Percentiles rank a stretch among this genome's conserved stretches.
Conservation (phyloP, 37 sponge, comb jelly and placozoan genomes). For the Tethya wilhelma region DNA sequence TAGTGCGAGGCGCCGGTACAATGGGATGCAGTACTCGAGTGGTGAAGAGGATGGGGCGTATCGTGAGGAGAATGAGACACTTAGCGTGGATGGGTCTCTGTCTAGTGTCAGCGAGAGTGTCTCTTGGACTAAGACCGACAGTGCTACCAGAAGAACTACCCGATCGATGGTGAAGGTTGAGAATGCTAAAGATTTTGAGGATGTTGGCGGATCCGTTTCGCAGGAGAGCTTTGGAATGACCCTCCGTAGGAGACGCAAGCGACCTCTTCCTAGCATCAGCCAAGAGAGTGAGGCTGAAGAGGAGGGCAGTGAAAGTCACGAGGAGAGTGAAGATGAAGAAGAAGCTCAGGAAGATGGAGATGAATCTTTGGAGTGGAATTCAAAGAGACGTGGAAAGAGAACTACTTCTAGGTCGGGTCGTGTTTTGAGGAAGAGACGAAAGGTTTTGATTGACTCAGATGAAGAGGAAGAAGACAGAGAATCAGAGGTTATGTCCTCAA, state of each 20-base stretch:
- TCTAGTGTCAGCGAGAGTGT: background rate
- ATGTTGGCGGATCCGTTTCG: background rate
- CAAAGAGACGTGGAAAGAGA: background rate
- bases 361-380: background rate
- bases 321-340: constrained; percentile 6
- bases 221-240: constrained; percentile 21
- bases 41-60: background rate
- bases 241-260: constrained; percentile 3
- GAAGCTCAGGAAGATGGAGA: constrained; percentile 5
- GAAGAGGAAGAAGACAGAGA: constrained; percentile 3
- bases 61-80: background rate
- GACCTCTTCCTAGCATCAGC: background rate
- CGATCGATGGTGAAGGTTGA: constrained; percentile 10
- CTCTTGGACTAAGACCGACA: no score
- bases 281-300: constrained; percentile 11
- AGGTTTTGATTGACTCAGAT: constrained; percentile 28
- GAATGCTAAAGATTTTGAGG: background rate
- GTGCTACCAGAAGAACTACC: constrained; percentile 5
- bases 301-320: constrained; percentile 1
- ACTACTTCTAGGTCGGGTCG: no score
- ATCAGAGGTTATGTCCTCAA: background rate
- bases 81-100: constrained; percentile 1
- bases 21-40: background rate
- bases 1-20: background rate
- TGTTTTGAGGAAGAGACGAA: constrained; percentile 1